These are phyloP conservation scores for Orthosia incerta DNA, from an alignment of 2,888 invertebrate species.

Conservation along the genomic window DNA sequence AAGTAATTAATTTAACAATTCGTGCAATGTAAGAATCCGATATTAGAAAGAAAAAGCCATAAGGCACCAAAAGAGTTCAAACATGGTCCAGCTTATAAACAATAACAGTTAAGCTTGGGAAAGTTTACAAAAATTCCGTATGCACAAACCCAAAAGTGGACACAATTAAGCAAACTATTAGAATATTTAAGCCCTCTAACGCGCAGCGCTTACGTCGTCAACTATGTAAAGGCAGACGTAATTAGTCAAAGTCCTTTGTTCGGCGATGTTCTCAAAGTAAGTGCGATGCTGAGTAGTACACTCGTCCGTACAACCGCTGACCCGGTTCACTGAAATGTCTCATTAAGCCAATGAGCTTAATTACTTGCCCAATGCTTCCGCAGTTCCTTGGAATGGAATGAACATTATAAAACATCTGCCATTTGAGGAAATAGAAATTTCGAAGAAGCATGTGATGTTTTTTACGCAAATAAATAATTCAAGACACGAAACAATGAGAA, in stretches of 20 bases:
- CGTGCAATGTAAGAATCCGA: neutral
- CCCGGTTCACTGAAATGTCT: conserved; percentile 75
- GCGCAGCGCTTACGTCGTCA: conserved; percentile 53
- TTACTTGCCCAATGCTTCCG: conserved; percentile 70
- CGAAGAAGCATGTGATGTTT: neutral
- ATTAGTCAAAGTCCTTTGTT: conserved; percentile 75
- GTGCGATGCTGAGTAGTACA: conserved; percentile 47
- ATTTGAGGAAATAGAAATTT: conserved; percentile 29
- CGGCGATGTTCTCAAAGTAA: conserved; percentile 65
- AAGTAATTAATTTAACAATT: conserved; percentile 4
- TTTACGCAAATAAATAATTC: conserved; percentile 24
- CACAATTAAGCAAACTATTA: conserved; percentile 32
- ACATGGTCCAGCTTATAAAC: neutral
- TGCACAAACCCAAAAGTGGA: conserved; percentile 20
- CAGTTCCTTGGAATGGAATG: conserved; percentile 53
- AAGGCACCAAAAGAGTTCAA: neutral
- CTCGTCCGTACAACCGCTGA: conserved; percentile 62
- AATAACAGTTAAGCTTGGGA: conserved; percentile 14
- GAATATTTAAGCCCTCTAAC: conserved; percentile 61
- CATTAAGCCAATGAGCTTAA: conserved; percentile 79
- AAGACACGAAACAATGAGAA: conserved; percentile 1
- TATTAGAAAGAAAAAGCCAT: neutral
- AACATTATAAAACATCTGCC: conserved; percentile 22
- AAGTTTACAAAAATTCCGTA: conserved; percentile 23
- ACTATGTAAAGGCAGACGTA: conserved; percentile 63